Percentiles rank a stretch among this genome's conserved stretches.
Evolutionary conservation across 2,797 vertebrate species (phyloP).

Genomic region (Hippoglossus hippoglossus): DNA sequence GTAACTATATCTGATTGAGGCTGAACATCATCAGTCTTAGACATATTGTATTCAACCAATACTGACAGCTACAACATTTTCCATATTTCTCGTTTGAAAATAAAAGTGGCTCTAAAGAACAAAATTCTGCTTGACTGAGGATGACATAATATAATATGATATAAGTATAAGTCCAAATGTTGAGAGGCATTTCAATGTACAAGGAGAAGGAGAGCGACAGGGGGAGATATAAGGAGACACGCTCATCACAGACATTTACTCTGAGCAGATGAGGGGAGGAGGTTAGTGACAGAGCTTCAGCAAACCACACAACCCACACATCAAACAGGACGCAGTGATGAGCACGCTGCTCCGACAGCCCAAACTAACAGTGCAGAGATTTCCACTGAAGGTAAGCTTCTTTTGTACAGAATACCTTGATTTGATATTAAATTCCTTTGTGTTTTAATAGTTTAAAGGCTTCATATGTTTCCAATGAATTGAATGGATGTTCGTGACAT

Average conservation of each 20-base stretch:
- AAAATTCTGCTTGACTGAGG: too few species aligned
- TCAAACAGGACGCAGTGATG: constrained; percentile 29
- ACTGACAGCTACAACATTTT: background rate
- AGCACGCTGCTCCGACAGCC: constrained; percentile 1
- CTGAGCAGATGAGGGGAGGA: constrained; percentile 37
- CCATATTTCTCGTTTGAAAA: constrained; percentile 17
- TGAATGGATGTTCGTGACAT: background rate
- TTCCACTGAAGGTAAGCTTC: constrained; percentile 33
- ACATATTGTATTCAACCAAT: background rate
- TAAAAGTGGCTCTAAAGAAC: too few species aligned
- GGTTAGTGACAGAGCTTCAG: constrained; percentile 28
- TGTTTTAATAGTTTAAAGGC: background rate
- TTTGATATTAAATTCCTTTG: background rate
- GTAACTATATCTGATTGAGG: background rate
- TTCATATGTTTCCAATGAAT: background rate
- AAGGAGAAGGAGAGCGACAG: background rate
- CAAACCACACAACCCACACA: constrained; percentile 18
- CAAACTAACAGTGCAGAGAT: background rate
- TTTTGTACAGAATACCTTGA: background rate
- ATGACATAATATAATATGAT: background rate
- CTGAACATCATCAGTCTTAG: too few species aligned
- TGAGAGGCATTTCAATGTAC: background rate
- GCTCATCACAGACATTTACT: background rate
- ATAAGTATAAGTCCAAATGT: background rate
- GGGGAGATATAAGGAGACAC: constrained; percentile 7